A percentile compares a stretch with the other conserved stretches of the same genome.
Conservation (phyloP, 2,888 invertebrate species). For the Rhopalosiphum nymphaeae region DNA sequence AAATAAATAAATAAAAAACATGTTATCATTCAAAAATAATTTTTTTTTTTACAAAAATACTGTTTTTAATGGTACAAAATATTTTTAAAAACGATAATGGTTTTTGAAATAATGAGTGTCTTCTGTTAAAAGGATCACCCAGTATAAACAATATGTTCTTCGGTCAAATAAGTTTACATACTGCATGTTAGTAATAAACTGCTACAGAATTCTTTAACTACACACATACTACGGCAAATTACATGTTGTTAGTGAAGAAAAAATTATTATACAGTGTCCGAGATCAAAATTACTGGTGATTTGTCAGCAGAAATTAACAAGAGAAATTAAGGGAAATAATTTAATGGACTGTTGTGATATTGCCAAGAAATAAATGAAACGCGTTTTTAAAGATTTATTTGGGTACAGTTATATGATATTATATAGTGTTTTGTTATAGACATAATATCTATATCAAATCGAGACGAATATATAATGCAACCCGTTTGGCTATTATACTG, state of each 20-base stretch:
- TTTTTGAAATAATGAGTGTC: neutral
- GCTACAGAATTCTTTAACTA: conserved; percentile 26
- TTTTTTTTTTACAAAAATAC: neutral
- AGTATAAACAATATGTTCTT: neutral
- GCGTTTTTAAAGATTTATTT: conserved; percentile 46
- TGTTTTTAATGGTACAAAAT: neutral
- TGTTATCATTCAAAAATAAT: too few species aligned
- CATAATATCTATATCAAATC: conserved; percentile 9
- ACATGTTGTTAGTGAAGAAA: conserved; percentile 15
- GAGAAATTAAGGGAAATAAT: conserved; percentile 45
- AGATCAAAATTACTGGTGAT: conserved; percentile 30
- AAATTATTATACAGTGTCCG: conserved; percentile 3
- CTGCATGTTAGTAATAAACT: conserved; percentile 27
- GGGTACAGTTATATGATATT: neutral
- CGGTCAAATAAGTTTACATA: conserved; percentile 7
- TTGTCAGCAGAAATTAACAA: conserved; percentile 50
- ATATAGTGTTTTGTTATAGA: conserved; percentile 10
- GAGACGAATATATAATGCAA: conserved; percentile 23
- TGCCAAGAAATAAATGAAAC: conserved; percentile 49
- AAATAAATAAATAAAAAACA: too few species aligned
- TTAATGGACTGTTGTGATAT: conserved; percentile 41
- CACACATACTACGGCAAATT: neutral
- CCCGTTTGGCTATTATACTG: neutral
- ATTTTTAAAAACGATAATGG: neutral
- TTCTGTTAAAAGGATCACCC: neutral